A percentile compares a stretch with the other conserved stretches of the same genome.
These are phyloP conservation scores for Drosophila prosaltans DNA, from an alignment of 1,140 invertebrate species.

Conservation along the genomic window DNA sequence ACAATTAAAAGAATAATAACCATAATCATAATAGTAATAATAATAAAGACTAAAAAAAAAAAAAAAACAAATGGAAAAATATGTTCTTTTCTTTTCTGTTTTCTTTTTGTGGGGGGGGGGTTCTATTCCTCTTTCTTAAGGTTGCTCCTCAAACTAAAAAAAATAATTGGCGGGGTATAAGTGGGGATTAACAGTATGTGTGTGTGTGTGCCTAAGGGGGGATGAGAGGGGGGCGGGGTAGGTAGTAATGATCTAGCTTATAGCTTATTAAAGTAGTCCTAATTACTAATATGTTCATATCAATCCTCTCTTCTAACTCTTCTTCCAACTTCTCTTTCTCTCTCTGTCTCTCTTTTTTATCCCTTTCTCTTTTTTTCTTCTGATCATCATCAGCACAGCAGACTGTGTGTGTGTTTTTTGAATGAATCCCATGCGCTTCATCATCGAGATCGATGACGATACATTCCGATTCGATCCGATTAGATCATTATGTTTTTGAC, in stretches of 20 bases:
- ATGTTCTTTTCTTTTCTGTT: neutral
- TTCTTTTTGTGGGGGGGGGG: constrained; percentile 2
- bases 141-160: constrained; percentile 23
- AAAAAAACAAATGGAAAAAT: neutral
- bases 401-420: neutral
- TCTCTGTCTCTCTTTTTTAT: neutral
- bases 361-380: neutral
- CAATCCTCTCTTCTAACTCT: constrained; percentile 1
- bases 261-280: constrained; percentile 65
- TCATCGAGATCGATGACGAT: too few relatives aligned
- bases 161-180: neutral
- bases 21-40: constrained; percentile 51
- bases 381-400: constrained; percentile 37
- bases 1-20: constrained; percentile 50
- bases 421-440: too few relatives aligned
- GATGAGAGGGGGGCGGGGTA: constrained; percentile 14
- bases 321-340: neutral
- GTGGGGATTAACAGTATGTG: neutral
- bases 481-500: constrained; percentile 8
- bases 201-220: constrained; percentile 4
- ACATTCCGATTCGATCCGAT: neutral
- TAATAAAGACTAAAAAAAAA: constrained; percentile 53
- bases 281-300: constrained; percentile 62
- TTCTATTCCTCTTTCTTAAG: constrained; percentile 10
- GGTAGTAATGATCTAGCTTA: constrained; percentile 71